These are phyloP conservation scores for Dicentrarchus labrax DNA, from an alignment of 2,113 vertebrate species.

Conservation along the genomic window DNA sequence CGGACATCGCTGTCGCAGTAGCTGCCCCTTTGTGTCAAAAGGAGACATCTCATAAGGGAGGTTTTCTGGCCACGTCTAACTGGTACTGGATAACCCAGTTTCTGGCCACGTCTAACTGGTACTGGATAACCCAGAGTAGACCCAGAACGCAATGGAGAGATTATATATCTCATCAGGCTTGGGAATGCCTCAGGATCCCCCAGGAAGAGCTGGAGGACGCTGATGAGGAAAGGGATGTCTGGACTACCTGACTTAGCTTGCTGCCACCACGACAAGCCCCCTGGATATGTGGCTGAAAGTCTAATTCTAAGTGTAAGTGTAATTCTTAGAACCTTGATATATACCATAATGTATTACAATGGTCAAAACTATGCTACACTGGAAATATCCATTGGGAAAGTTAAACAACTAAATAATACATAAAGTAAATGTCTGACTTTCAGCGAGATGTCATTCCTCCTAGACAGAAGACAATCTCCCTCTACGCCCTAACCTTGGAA, in stretches of 20 bases:
- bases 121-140: no score
- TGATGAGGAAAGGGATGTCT: not conserved
- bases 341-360: not conserved
- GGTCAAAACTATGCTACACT: not conserved
- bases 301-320: not conserved
- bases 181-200: not conserved
- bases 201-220: not conserved
- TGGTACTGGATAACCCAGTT: no score
- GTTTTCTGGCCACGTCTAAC: not conserved
- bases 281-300: not conserved
- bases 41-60: not conserved
- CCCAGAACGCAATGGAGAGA: not conserved
- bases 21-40: not conserved
- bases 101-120: not conserved
- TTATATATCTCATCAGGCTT: not conserved
- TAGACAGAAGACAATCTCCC: not conserved
- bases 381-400: not conserved
- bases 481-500: constrained; percentile 20
- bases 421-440: no score
- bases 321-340: not conserved
- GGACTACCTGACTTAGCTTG: not conserved
- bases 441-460: not conserved
- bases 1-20: not conserved
- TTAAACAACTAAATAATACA: not conserved
- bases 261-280: not conserved